Conservation (phyloP, 1,140 invertebrate genomes). For the Drosophila ogumai region DNA sequence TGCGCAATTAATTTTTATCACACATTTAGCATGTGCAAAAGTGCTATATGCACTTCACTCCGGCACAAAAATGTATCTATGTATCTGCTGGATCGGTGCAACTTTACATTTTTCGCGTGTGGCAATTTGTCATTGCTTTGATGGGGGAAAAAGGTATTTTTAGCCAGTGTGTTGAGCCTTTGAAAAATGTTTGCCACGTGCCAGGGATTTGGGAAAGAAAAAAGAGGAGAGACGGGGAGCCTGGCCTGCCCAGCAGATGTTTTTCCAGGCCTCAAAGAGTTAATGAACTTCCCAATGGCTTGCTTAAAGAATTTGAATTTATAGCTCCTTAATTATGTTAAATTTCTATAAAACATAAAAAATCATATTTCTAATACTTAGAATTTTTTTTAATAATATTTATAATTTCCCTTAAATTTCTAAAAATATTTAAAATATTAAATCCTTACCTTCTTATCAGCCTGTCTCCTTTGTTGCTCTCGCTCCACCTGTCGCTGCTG, state of each 20-base stretch:
- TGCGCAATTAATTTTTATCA: constrained; percentile 84
- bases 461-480: constrained; percentile 19
- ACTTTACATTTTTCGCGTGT: constrained; percentile 35
- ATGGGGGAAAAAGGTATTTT: constrained; percentile 25
- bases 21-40: constrained; percentile 78
- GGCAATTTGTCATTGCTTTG: constrained; percentile 70
- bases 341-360: background rate
- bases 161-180: constrained; percentile 53
- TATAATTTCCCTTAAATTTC: no score
- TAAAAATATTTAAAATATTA: no score
- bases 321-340: background rate
- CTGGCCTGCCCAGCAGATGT: constrained; percentile 30
- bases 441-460: constrained; percentile 61
- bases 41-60: constrained; percentile 41
- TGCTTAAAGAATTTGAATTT: background rate
- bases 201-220: background rate
- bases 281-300: constrained; percentile 61
- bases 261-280: constrained; percentile 22
- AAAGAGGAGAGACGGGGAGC: background rate
- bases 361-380: background rate
- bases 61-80: constrained; percentile 1
- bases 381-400: no score
- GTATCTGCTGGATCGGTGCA: constrained; percentile 3
- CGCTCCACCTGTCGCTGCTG: constrained; percentile 37
- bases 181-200: constrained; percentile 67